Conservation (phyloP, 1,140 invertebrate species). For the Maniola jurtina region DNA sequence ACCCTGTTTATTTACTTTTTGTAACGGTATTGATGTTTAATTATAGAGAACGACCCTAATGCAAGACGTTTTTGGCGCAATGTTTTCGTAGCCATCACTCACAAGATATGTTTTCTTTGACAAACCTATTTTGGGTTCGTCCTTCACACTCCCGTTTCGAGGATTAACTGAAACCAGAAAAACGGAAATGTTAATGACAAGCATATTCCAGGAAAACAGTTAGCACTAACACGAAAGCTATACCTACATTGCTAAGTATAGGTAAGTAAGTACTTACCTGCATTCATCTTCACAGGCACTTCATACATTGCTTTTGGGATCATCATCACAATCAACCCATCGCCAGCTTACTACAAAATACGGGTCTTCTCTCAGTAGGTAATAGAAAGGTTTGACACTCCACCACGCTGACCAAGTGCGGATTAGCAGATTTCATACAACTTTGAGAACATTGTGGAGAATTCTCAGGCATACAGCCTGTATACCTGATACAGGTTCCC, state of each 20-base stretch:
- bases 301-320: no score
- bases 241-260: not conserved
- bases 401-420: no score
- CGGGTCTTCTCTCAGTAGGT: no score
- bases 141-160: constrained; percentile 19
- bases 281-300: no score
- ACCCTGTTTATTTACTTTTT: constrained; percentile 78
- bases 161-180: not conserved
- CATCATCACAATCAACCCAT: no score
- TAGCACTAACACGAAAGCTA: not conserved
- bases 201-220: not conserved
- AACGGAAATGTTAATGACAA: not conserved
- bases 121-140: constrained; percentile 22
- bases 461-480: no score
- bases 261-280: no score
- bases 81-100: constrained; percentile 51
- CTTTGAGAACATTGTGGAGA: no score
- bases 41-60: constrained; percentile 71
- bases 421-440: no score
- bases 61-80: constrained; percentile 61
- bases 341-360: no score
- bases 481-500: no score
- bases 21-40: constrained; percentile 78
- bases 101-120: constrained; percentile 19
- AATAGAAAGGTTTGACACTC: no score